These are phyloP conservation scores for Rhabditoides inermis DNA, from an alignment of 2,888 invertebrate genomes.

Conservation along the genomic window DNA sequence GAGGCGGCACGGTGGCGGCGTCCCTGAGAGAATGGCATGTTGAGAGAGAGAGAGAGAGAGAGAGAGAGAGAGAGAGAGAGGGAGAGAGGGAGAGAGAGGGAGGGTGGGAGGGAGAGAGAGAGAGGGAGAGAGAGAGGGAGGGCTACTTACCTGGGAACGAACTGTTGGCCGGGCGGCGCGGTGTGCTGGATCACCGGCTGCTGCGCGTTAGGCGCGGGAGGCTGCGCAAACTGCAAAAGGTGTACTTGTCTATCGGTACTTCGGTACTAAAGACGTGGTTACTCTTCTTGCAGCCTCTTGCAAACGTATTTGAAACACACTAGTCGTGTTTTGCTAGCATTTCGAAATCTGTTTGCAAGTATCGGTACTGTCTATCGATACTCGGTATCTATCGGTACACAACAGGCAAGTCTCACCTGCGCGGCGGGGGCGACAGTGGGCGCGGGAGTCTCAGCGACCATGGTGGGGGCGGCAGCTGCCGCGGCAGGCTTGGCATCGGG, in stretches of 20 bases:
- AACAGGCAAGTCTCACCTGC: neutral
- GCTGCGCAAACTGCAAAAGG: slow-evolving; percentile 14
- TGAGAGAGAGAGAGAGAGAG: too few relatives aligned
- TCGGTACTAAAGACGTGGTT: too few relatives aligned
- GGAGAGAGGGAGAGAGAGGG: slow-evolving; percentile 52
- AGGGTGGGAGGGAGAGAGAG: slow-evolving; percentile 50
- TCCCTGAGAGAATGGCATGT: neutral
- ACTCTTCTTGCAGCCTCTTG: too few relatives aligned
- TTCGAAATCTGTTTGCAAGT: too few relatives aligned
- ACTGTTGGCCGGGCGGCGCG: slow-evolving; percentile 27
- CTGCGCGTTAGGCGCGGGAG: slow-evolving; percentile 23
- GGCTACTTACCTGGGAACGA: slow-evolving; percentile 20
- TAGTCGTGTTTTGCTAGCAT: too few relatives aligned
- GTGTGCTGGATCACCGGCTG: slow-evolving; percentile 26
- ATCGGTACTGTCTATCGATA: too few relatives aligned
- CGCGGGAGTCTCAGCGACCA: slow-evolving; percentile 14
- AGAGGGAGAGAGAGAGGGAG: slow-evolving; percentile 36
- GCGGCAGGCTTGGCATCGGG: neutral
- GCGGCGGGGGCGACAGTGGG: slow-evolving; percentile 24
- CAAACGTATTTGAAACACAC: too few relatives aligned
- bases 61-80: slow-evolving; percentile 50
- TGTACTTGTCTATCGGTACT: too few relatives aligned
- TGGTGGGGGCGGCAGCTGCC: slow-evolving; percentile 14
- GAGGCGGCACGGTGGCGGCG: slow-evolving; percentile 31
- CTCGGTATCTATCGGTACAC: too few relatives aligned